phyloP scores from a whole-genome alignment of 2,888 invertebrate genomes.

The Nudaria mundana region DNA sequence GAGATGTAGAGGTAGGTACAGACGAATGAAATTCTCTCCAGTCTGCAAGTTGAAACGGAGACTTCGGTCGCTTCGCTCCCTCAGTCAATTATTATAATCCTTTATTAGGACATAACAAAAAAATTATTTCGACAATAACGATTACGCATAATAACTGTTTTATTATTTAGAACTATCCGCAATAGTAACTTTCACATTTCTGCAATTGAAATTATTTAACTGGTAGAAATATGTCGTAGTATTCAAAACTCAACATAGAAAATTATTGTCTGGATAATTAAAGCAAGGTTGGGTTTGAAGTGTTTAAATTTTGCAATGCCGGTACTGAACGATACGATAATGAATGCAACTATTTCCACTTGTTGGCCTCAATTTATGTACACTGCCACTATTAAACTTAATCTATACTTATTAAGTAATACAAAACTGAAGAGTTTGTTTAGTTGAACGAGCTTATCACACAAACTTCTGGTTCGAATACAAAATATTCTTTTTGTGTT shows the following conservation, averaged over 20 bases:
- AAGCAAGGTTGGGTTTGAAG: conserved; percentile 32
- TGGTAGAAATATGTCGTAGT: conserved; percentile 10
- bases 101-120: no score
- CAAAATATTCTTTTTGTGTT: no score
- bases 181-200: conserved; percentile 27
- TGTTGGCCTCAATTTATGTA: conserved; percentile 69
- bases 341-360: conserved; percentile 60
- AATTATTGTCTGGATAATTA: conserved; percentile 29
- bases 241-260: conserved; percentile 24
- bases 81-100: no score
- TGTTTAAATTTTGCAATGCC: conserved; percentile 51
- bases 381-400: no score
- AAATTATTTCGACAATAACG: conserved; percentile 28
- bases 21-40: no score
- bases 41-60: no score
- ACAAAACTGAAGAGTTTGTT: no score
- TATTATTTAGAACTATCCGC: conserved; percentile 27
- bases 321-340: conserved; percentile 45
- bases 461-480: no score
- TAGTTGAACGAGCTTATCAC: no score
- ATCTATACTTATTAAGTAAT: no score
- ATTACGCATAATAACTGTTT: conserved; percentile 17
- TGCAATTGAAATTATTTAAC: conserved; percentile 23
- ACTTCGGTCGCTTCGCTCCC: no score
- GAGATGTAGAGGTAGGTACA: no score